Percentiles rank a stretch among this genome's conserved stretches.
These are phyloP conservation scores for Caradrina clavipalpis DNA, from an alignment of 2,888 invertebrate genomes.

Conservation along the genomic window DNA sequence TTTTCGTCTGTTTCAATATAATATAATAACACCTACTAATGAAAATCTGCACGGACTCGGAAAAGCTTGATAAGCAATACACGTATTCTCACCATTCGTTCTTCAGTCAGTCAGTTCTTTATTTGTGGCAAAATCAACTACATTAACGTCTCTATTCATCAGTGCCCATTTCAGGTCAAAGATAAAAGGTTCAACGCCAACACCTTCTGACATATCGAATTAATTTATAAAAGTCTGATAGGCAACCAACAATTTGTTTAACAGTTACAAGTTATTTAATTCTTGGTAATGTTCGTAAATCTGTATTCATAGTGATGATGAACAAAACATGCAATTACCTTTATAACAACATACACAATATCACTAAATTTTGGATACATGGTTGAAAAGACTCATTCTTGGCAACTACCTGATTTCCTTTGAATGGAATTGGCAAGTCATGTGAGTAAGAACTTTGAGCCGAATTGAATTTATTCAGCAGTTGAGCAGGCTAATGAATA, in stretches of 20 bases:
- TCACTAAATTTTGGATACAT: constrained; percentile 10
- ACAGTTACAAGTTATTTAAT: constrained; percentile 3
- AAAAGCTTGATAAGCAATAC: constrained; percentile 18
- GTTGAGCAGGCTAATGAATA: no score
- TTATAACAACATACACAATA: constrained; percentile 1
- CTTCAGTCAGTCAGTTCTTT: constrained; percentile 16
- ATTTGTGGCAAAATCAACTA: constrained; percentile 25
- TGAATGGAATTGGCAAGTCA: constrained; percentile 42
- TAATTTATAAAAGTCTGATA: constrained; percentile 45
- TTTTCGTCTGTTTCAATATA: background rate
- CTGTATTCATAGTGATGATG: constrained; percentile 9
- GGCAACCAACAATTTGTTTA: background rate
- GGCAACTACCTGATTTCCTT: constrained; percentile 38
- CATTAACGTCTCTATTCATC: constrained; percentile 50
- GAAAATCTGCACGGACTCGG: background rate
- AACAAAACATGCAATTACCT: background rate
- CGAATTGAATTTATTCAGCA: background rate
- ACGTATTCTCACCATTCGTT: constrained; percentile 14
- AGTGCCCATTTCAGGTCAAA: constrained; percentile 24
- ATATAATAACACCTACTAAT: background rate
- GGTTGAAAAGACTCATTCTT: constrained; percentile 36
- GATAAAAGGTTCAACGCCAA: constrained; percentile 26
- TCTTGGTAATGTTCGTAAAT: constrained; percentile 16
- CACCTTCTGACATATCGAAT: constrained; percentile 10
- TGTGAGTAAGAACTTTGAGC: background rate